Evolutionary conservation across 2,888 invertebrate species (phyloP).

Genomic region (Onthophagus sagittarius): DNA sequence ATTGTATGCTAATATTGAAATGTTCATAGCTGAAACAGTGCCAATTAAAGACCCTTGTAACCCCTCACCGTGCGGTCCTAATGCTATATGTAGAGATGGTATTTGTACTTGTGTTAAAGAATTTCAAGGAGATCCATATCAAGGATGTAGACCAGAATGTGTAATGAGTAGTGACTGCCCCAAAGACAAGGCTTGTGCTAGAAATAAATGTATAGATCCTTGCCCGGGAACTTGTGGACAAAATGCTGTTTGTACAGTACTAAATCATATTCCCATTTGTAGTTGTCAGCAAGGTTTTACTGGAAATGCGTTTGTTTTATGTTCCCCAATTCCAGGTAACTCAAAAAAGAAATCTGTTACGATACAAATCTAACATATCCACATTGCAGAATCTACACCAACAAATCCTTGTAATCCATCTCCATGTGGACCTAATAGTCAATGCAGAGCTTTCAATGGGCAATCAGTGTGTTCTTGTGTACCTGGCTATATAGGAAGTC

Average conservation of each 20-base stretch:
- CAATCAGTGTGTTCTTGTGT: constrained; percentile 58
- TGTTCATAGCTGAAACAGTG: constrained; percentile 27
- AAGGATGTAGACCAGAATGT: constrained; percentile 68
- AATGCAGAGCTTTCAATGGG: constrained; percentile 53
- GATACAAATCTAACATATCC: not conserved
- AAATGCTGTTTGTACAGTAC: constrained; percentile 66
- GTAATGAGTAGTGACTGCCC: constrained; percentile 65
- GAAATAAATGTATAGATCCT: constrained; percentile 68
- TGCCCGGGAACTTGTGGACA: constrained; percentile 70
- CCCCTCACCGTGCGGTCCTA: constrained; percentile 70
- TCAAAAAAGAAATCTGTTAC: not conserved
- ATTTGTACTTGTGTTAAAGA: constrained; percentile 64
- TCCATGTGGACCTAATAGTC: constrained; percentile 56
- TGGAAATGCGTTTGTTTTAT: constrained; percentile 69
- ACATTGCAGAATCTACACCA: constrained; percentile 23
- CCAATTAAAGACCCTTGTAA: constrained; percentile 59
- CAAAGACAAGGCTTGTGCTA: constrained; percentile 63
- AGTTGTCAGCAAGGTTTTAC: constrained; percentile 55
- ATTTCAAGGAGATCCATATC: constrained; percentile 68
- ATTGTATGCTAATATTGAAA: not conserved
- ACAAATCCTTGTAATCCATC: constrained; percentile 54
- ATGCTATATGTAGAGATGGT: constrained; percentile 65
- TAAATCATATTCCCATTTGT: constrained; percentile 72
- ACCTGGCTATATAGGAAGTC: constrained; percentile 54
- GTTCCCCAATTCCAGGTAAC: constrained; percentile 52